These are phyloP conservation scores for Deroptyus accipitrinus DNA, from an alignment of 2,113 vertebrate species.

Conservation along the genomic window DNA sequence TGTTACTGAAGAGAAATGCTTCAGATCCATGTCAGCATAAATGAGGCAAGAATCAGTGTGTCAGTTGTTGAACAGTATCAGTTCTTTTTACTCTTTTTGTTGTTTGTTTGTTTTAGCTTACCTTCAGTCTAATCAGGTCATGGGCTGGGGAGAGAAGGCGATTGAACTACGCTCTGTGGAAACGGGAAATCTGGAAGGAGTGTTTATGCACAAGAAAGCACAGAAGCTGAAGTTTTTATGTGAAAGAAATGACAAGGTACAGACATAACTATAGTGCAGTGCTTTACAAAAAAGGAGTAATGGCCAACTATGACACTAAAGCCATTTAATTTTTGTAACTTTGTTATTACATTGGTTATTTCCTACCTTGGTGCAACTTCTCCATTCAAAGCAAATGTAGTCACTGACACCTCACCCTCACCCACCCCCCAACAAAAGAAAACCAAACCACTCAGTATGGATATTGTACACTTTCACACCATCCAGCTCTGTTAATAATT, in stretches of 20 bases:
- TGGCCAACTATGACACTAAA: background rate
- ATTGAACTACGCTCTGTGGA: constrained; percentile 90
- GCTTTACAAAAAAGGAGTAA: background rate
- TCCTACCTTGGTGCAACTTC: background rate
- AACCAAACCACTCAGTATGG: background rate
- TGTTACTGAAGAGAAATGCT: background rate
- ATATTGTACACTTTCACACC: background rate
- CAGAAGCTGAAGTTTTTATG: constrained; percentile 97
- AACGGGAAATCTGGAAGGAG: constrained; percentile 87
- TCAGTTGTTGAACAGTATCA: background rate
- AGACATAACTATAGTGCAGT: background rate
- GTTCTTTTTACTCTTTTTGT: background rate
- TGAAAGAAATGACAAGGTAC: constrained; percentile 96
- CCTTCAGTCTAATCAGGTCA: constrained; percentile 93
- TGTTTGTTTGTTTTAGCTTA: constrained; percentile 78
- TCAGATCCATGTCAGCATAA: background rate
- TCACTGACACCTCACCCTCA: background rate
- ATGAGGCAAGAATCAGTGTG: background rate
- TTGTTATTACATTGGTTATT: background rate
- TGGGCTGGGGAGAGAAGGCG: constrained; percentile 96
- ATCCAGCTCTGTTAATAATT: background rate
- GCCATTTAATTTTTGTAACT: background rate
- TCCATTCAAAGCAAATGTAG: background rate
- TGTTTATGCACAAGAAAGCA: constrained; percentile 95
- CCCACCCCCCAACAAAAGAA: background rate